These are phyloP conservation scores for Pardosa pseudoannulata DNA, from an alignment of 2,888 invertebrate genomes.

Conservation along the genomic window DNA sequence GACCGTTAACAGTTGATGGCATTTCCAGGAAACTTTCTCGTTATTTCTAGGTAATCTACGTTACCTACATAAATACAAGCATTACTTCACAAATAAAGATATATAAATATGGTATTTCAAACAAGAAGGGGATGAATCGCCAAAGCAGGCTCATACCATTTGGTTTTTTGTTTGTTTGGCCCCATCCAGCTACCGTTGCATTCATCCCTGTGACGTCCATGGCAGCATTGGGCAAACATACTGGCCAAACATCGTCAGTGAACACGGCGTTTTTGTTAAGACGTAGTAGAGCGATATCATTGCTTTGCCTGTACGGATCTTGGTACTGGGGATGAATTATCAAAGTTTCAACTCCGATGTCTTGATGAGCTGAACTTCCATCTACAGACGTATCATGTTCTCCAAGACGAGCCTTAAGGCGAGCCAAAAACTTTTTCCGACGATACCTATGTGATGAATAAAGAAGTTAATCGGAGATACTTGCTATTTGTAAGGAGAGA, in stretches of 20 bases:
- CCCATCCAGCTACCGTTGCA: constrained; percentile 91
- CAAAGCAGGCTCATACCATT: too few relatives aligned
- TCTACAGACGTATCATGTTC: constrained; percentile 33
- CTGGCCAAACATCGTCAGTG: constrained; percentile 85
- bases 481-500: too few relatives aligned
- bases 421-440: constrained; percentile 38
- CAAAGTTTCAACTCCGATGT: constrained; percentile 80
- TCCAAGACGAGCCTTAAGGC: constrained; percentile 47
- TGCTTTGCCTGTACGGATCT: constrained; percentile 66
- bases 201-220: constrained; percentile 80
- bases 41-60: too few relatives aligned
- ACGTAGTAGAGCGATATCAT: constrained; percentile 86
- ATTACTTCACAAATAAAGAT: too few relatives aligned
- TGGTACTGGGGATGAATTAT: constrained; percentile 82
- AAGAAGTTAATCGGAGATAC: too few relatives aligned
- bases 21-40: too few relatives aligned
- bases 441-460: constrained; percentile 24
- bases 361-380: constrained; percentile 74
- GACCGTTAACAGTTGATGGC: too few relatives aligned
- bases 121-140: too few relatives aligned
- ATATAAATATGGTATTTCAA: too few relatives aligned
- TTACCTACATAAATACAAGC: too few relatives aligned
- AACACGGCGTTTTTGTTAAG: constrained; percentile 82
- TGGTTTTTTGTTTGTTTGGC: constrained; percentile 81
- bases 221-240: constrained; percentile 82